A percentile compares a stretch with the other conserved stretches of the same genome.
Evolutionary conservation across 2,797 vertebrate genomes (phyloP).

Genomic region (Nyctalus aviator): DNA sequence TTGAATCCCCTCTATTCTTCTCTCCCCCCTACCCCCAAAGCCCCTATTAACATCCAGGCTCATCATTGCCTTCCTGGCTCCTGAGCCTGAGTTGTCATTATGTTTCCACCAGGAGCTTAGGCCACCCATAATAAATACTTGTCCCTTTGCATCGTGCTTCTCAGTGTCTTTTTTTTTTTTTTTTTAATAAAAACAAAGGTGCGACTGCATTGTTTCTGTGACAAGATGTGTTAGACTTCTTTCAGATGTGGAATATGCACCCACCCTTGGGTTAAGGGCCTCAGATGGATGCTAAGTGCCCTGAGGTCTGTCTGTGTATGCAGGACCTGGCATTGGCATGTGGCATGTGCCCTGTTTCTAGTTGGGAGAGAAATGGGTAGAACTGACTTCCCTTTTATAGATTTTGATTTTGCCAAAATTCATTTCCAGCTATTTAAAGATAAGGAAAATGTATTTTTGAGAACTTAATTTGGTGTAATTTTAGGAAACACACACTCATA

Average conservation of each 20-base stretch:
- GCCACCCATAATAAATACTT: background rate
- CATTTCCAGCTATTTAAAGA: conserved; percentile 79
- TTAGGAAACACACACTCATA: conserved; percentile 19
- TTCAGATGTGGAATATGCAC: background rate
- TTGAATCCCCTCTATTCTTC: background rate
- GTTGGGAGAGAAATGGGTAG: background rate
- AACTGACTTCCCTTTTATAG: conserved; percentile 46
- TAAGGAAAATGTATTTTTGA: conserved; percentile 71
- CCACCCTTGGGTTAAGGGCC: background rate
- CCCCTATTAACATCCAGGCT: background rate
- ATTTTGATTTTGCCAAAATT: conserved; percentile 73
- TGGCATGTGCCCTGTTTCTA: background rate
- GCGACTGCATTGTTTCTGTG: background rate
- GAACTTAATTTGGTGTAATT: conserved; percentile 74
- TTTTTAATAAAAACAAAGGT: background rate
- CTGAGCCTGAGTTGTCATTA: background rate
- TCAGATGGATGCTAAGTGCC: background rate
- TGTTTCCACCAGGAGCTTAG: background rate
- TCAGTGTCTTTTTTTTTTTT: background rate
- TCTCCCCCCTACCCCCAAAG: fast-evolving
- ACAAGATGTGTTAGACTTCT: background rate
- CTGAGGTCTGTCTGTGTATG: background rate
- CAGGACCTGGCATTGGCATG: background rate
- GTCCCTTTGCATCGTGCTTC: background rate
- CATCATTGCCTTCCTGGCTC: background rate